Evolutionary conservation across 2,797 vertebrate genomes (phyloP).

Genomic region (Notamacropus eugenii): DNA sequence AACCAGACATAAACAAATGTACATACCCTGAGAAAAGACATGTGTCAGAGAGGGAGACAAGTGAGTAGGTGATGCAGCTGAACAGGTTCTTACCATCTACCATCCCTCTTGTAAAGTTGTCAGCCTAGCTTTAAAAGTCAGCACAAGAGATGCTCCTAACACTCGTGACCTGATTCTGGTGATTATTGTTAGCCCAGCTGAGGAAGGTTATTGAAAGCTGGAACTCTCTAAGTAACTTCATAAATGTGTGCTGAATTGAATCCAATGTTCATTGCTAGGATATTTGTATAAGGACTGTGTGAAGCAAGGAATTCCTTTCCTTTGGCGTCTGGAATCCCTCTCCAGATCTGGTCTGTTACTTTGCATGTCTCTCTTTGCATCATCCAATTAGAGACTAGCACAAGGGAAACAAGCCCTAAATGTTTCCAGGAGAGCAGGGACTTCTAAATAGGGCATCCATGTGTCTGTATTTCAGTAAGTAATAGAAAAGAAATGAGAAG

Average conservation of each 20-base stretch:
- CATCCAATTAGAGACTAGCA: not conserved
- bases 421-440: not conserved
- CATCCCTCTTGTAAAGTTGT: not conserved
- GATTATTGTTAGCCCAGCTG: not conserved
- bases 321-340: not conserved
- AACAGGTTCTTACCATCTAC: not conserved
- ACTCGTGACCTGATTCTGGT: not conserved
- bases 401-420: not conserved
- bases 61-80: not conserved
- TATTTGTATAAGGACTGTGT: not conserved
- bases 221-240: not conserved
- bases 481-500: not conserved
- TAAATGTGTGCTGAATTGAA: not conserved
- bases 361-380: not conserved
- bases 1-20: not conserved
- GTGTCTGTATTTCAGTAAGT: not conserved
- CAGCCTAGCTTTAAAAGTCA: not conserved
- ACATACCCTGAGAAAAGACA: not conserved
- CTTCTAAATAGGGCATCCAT: not conserved
- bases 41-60: not conserved
- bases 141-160: not conserved
- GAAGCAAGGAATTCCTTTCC: not conserved
- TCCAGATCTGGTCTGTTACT: not conserved
- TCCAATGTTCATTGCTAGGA: not conserved
- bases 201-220: not conserved